A percentile compares a stretch with the other conserved stretches of the same genome.
Conservation (phyloP, 2,113 vertebrate species). For the Mobula birostris region DNA sequence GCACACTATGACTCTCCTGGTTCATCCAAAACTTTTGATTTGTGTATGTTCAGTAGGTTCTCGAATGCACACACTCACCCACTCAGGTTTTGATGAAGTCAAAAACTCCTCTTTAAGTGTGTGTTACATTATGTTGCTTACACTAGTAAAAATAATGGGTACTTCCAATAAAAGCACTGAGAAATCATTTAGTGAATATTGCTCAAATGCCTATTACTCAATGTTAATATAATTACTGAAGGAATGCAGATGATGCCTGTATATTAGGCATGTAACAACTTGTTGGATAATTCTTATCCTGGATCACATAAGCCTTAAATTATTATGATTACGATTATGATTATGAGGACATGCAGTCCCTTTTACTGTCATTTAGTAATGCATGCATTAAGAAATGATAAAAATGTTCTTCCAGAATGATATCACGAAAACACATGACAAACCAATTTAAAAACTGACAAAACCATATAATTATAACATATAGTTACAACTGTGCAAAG, state of each 20-base stretch:
- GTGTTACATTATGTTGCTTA: not conserved
- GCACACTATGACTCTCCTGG: too few species aligned
- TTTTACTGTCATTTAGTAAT: too few species aligned
- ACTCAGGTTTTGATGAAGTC: not conserved
- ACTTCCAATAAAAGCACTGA: not conserved
- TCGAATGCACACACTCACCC: too few species aligned
- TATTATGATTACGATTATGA: not conserved
- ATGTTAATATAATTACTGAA: not conserved
- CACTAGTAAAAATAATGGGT: not conserved
- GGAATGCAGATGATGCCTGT: not conserved
- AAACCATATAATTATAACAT: too few species aligned
- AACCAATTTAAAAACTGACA: too few species aligned
- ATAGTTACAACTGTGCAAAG: too few species aligned
- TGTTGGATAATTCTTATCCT: not conserved
- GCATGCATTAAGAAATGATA: too few species aligned
- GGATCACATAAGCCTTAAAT: not conserved
- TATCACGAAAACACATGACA: too few species aligned
- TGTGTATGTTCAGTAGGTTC: not conserved
- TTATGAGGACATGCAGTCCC: too few species aligned
- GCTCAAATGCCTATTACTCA: not conserved
- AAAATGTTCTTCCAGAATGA: not conserved
- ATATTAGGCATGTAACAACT: not conserved
- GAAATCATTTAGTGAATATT: not conserved
- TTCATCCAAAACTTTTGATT: too few species aligned
- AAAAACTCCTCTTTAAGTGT: not conserved